These are phyloP conservation scores for Lissocephala sabroskyi DNA, from an alignment of 2,888 invertebrate species.

Conservation along the genomic window DNA sequence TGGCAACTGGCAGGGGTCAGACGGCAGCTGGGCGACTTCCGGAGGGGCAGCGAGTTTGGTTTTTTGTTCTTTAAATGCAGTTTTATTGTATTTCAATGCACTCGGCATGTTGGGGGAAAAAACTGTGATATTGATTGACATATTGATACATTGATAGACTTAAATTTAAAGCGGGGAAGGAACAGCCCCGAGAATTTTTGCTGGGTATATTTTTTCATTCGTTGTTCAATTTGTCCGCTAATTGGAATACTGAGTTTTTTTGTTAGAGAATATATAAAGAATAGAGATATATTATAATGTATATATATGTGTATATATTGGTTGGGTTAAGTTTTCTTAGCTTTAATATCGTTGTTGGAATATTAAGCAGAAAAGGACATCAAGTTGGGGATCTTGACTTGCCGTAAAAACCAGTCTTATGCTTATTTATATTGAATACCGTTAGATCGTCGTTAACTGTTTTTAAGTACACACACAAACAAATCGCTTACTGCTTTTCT, in stretches of 20 bases:
- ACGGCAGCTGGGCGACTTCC: slow-evolving; percentile 33
- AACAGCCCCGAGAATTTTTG: too few relatives aligned
- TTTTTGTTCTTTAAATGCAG: slow-evolving; percentile 34
- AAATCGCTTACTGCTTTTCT: slow-evolving; percentile 24
- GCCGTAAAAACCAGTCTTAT: slow-evolving; percentile 50
- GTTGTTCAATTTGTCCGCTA: slow-evolving; percentile 38
- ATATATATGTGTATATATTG: slow-evolving; percentile 7
- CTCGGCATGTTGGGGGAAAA: slow-evolving; percentile 34
- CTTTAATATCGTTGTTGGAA: slow-evolving; percentile 48
- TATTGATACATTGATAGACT: too few relatives aligned
- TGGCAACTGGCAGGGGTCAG: slow-evolving; percentile 29
- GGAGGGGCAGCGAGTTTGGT: neutral
- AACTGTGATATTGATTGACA: slow-evolving; percentile 25
- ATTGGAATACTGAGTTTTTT: slow-evolving; percentile 43
- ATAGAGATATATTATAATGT: too few relatives aligned
- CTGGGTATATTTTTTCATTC: slow-evolving; percentile 19
- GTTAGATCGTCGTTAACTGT: slow-evolving; percentile 23
- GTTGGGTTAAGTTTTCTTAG: slow-evolving; percentile 28
- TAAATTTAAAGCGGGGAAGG: too few relatives aligned
- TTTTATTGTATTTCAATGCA: slow-evolving; percentile 31
- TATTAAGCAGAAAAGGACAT: slow-evolving; percentile 52
- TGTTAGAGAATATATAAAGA: too few relatives aligned
- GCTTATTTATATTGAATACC: slow-evolving; percentile 15
- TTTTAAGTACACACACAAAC: slow-evolving; percentile 34
- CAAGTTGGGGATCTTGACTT: slow-evolving; percentile 35